Base-by-base conservation (phyloP, 2,797 vertebrate genomes). In the Artibeus lituratus region DNA sequence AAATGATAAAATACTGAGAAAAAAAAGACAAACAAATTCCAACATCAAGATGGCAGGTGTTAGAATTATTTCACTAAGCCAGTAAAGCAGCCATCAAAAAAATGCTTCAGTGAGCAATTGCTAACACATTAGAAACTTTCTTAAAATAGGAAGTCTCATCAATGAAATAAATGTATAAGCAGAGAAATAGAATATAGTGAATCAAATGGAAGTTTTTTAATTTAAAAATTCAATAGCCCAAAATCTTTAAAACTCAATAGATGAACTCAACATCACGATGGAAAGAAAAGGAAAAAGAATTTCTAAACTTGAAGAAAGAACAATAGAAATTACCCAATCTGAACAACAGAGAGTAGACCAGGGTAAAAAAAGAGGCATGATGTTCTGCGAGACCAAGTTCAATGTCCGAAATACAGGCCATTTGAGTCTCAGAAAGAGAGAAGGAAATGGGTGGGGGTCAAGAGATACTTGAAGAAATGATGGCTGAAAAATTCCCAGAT, bases 311-410 rank as follows among this genome's bases (percentile, higher is more conserved):
- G 10, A 70, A 74, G 29, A 72, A 72, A 69, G 57, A 42, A 57
- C 22, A 55, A 37, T 3, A 73, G 76, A 55, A 77, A 67, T 65
- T 7, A 42, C 29, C 24, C 4, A 26, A 5, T 47, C 10, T 10
- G 67, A 53, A 51, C 26, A 51, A 51, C 5, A 39, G 8, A n/a
- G 16, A 32, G 11, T 0, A 74, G 24, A 22, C 24, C 26, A 4
- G 24, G 2, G 4, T 0, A 11, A 5, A 9, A 57, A 16, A 4
- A 22, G n/a, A 44, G 12, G 18, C 19, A 37, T 14, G 1, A 3
- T 2, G 9, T 59, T 44, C 85, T 51, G 19, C 0, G 10, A 37
- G 26, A 39, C 32, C 32, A 57, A 35, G 35, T 21, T 15, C 47
- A 32, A 70, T 6, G 49, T 12, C 12, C 10, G 51, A 49, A 10